Conservation (phyloP, 2,113 vertebrate genomes). For the Xiphophorus couchianus region DNA sequence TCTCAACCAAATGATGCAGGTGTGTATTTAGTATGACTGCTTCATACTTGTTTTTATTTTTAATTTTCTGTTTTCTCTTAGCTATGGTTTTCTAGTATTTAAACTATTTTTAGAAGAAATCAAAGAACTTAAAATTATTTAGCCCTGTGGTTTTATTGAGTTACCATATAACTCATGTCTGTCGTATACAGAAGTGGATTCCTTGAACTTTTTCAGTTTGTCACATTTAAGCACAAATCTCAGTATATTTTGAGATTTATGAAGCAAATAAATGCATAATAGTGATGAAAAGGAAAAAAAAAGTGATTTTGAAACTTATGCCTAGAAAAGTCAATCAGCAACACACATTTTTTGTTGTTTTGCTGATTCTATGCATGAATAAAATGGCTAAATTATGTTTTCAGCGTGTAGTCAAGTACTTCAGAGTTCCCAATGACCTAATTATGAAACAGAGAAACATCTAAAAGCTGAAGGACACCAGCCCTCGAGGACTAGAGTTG, state of each 20-base stretch:
- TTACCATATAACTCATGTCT: too few relatives aligned
- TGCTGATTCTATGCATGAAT: neutral
- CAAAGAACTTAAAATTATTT: neutral
- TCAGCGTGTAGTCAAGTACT: neutral
- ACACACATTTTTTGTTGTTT: neutral
- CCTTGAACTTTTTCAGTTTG: too few relatives aligned
- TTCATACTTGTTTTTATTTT: neutral
- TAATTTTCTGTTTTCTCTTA: neutral
- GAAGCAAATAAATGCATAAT: too few relatives aligned
- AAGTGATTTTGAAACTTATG: too few relatives aligned
- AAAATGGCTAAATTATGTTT: too few relatives aligned
- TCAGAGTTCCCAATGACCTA: neutral
- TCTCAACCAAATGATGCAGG: slow-evolving; percentile 96
- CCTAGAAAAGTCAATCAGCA: too few relatives aligned
- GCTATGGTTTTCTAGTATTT: neutral
- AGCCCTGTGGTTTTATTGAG: neutral
- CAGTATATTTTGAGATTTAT: too few relatives aligned
- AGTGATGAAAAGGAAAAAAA: too few relatives aligned
- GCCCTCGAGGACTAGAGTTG: neutral
- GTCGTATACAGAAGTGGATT: too few relatives aligned
- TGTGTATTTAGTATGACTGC: slow-evolving; percentile 51
- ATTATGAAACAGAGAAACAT: neutral
- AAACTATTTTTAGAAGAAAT: neutral
- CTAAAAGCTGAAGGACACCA: neutral
- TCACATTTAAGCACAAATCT: too few relatives aligned